Base-by-base conservation (phyloP, 2,888 invertebrate genomes). In the Drosophila phalerata region DNA sequence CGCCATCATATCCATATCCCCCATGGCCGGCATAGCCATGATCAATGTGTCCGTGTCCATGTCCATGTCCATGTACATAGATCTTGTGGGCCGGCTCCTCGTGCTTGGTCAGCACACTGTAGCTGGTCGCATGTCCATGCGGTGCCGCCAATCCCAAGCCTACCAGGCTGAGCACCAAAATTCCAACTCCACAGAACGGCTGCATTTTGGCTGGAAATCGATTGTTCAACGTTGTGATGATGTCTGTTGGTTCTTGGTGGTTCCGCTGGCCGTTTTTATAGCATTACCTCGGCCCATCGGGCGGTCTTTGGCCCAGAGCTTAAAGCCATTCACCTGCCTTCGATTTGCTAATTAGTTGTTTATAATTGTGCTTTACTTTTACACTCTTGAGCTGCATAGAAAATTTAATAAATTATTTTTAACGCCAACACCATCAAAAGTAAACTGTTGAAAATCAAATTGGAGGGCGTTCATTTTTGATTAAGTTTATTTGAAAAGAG, bases 81-180 rank as follows among this genome's bases (percentile, higher is more conserved):
- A 58, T 69, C 67, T 84, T 76, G 56, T 89, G 79, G 8, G 60
- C 52, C 1, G 88, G 86, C 30, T 63, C 75, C 52, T 92, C 91
- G 58, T 92, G 91, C 55, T 91, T 90, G 34, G 89, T 89, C 40
- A 92, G 40, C 51, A 87, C 85, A 6, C 88, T 84, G 72, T 90
- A 91, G 60, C 91, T 90, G 52, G 78, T 86, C 8, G 86, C 88
- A 34, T 79, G 85, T 19, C 73, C 81, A 9, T 84, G 78, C 15
- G 87, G 90, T 17, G 79, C 76, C n/a, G 87, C 87, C 42, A 77
- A 34, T 11, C 52, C 19, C 52, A 81, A 67, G 57, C 81, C 80
- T 17, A 82, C 19, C 30, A 85, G 57, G 48, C 67, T 77, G 55
- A 85, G 17, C 30, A 83, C 30, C 4, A 84, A 60, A 55, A 65